A percentile compares a stretch with the other conserved stretches of the same genome.
Conservation (phyloP, 2,113 vertebrate genomes). For the Alligator mississippiensis region DNA sequence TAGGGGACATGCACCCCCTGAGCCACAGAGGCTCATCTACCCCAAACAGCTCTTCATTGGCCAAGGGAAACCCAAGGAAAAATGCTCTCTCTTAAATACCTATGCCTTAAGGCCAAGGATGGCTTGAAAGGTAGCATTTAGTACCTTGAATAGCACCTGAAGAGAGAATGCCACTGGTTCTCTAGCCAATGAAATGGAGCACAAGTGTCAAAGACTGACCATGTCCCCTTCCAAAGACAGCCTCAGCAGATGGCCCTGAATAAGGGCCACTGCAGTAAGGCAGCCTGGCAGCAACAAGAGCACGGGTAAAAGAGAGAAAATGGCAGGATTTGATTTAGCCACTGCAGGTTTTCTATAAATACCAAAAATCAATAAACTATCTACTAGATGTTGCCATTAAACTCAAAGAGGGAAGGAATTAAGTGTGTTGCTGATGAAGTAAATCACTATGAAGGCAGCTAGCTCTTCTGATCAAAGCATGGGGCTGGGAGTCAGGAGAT, state of each 20-base stretch:
- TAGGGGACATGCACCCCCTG: rapidly evolving
- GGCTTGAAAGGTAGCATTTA: neutral
- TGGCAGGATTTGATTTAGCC: rapidly evolving
- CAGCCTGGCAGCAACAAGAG: neutral
- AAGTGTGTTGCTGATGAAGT: neutral
- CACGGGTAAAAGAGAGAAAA: neutral
- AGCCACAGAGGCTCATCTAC: neutral
- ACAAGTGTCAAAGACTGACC: rapidly evolving
- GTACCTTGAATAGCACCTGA: neutral
- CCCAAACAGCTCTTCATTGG: too few relatives aligned
- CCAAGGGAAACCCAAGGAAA: rapidly evolving
- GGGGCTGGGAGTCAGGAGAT: neutral
- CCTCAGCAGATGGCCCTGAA: rapidly evolving
- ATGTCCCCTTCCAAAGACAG: neutral
- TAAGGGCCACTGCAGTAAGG: neutral
- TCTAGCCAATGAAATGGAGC: rapidly evolving
- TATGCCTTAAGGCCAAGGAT: rapidly evolving
- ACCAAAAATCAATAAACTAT: neutral
- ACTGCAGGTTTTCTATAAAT: neutral
- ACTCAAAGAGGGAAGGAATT: neutral
- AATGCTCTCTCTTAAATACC: neutral
- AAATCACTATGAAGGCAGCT: neutral
- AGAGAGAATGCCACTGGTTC: neutral
- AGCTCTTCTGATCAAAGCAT: rapidly evolving
- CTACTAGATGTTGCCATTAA: neutral